Evolutionary conservation across 2,113 vertebrate genomes (phyloP), one percentile per base, ranked within the genome.

Genomic region (Tenrec ecaudatus): DNA sequence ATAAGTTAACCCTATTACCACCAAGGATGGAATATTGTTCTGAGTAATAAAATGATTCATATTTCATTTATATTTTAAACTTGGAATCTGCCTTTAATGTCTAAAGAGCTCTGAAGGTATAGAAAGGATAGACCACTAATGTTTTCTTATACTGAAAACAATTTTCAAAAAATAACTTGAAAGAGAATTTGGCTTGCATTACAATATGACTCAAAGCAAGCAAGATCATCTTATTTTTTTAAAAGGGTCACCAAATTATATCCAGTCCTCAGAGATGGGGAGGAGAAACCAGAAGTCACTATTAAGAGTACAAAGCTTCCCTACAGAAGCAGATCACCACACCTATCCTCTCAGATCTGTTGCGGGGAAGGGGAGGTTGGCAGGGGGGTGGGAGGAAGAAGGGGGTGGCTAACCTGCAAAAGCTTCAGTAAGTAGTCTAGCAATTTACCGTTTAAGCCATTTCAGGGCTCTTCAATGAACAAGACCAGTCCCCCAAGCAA

Each of bases 161-260:
- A 53, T 53, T 53, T 53, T 53, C 47, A 53, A 53, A 53, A 53
- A 53, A 53, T 53, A 7, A 10, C 47, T 57, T 79, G 40, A 57
- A 79, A 82, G 36, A 16, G 36, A 16, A 78, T 36, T 75, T 79
- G 33, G 57, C 27, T 53, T 89, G 68, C 36, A 68, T 80, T 68
- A 88, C 76, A 84, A 84, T 64, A 16, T 79, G 40, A 79, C 17
- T 94, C 88, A 83, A 77, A 79, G 73, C 36, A 87, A 78, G 43
- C 40, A 88, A 75, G 31, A 64, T 10, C 20, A 40, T 75, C 2
- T 60, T 90, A 14, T 66, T 17, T 43, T 53, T 53, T 53, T 53
- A 8, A 43, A 79, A 91, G 76, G 25, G 76, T 82, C 78, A 88
- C 27, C 43, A 91, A 53, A 53, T 29, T 53, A 80, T 58, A 29